Percentiles rank a stretch among this genome's conserved stretches.
These are phyloP conservation scores for Subacronicta megacephala DNA, from an alignment of 2,888 invertebrate genomes.

Conservation along the genomic window DNA sequence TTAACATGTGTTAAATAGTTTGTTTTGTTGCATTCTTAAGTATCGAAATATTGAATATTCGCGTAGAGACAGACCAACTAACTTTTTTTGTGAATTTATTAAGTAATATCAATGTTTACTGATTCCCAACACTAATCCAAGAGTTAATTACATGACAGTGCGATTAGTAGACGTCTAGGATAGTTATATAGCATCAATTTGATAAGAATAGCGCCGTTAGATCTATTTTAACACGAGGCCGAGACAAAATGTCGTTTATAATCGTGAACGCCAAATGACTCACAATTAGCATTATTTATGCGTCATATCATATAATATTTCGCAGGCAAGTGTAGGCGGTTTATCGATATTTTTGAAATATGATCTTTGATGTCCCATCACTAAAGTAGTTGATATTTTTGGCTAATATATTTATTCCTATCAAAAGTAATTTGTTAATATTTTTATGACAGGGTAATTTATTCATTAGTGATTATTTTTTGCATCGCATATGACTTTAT, in stretches of 20 bases:
- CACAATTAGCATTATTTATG: slow-evolving; percentile 47
- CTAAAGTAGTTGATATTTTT: slow-evolving; percentile 24
- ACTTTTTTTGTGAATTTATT: too few relatives aligned
- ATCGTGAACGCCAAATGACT: slow-evolving; percentile 48
- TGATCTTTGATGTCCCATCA: slow-evolving; percentile 25
- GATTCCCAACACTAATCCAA: slow-evolving; percentile 20
- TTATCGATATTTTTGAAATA: slow-evolving; percentile 36
- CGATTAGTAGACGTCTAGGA: slow-evolving; percentile 44
- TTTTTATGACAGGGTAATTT: slow-evolving; percentile 39
- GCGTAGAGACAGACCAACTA: too few relatives aligned
- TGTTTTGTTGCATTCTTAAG: neutral
- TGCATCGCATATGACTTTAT: slow-evolving; percentile 25
- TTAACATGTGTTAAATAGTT: neutral
- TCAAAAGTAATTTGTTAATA: slow-evolving; percentile 18
- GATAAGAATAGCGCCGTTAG: slow-evolving; percentile 51
- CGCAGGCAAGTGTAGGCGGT: slow-evolving; percentile 23
- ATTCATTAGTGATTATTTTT: slow-evolving; percentile 33
- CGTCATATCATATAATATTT: slow-evolving; percentile 41
- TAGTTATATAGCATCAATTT: slow-evolving; percentile 40
- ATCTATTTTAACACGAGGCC: slow-evolving; percentile 48
- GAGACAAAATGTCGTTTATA: slow-evolving; percentile 48
- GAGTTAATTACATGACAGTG: slow-evolving; percentile 39
- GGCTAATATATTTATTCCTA: slow-evolving; percentile 20
- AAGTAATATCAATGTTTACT: neutral
- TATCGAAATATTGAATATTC: too few relatives aligned